A percentile compares a stretch with the other conserved stretches of the same genome.
Conservation (phyloP, 2,888 invertebrate species). For the Lasius fuliginosus region DNA sequence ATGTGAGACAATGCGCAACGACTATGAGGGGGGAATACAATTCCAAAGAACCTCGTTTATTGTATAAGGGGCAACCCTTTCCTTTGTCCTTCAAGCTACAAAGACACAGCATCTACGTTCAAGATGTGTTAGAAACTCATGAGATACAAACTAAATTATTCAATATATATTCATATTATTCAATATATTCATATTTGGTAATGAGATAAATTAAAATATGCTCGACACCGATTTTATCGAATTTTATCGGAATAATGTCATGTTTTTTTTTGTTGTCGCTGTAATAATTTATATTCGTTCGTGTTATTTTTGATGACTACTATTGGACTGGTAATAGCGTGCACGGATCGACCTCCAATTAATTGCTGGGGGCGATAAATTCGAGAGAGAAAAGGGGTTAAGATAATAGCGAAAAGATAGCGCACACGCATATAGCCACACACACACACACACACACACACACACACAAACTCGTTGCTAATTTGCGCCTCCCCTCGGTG, state of each 20-base stretch:
- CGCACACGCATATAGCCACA: conserved; percentile 35
- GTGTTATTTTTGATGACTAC: conserved; percentile 28
- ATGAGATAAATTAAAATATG: conserved; percentile 1
- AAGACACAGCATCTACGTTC: conserved; percentile 17
- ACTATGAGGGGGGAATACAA: conserved; percentile 75
- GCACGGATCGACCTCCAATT: conserved; percentile 70
- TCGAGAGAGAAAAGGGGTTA: conserved; percentile 73
- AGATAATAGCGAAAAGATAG: conserved; percentile 77
- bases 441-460: neutral
- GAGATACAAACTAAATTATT: conserved; percentile 32
- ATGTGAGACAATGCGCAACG: conserved; percentile 71
- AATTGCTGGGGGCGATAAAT: conserved; percentile 78
- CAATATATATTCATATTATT: conserved; percentile 33
- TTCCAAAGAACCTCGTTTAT: conserved; percentile 75
- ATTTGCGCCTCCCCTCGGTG: conserved; percentile 66
- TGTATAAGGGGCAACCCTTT: conserved; percentile 58
- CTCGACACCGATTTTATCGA: neutral
- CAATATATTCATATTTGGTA: neutral
- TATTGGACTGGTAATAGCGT: conserved; percentile 52
- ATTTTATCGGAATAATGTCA: neutral
- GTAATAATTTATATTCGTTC: conserved; percentile 35
- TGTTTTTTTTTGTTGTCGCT: neutral
- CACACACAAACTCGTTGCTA: conserved; percentile 68
- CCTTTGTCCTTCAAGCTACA: conserved; percentile 30
- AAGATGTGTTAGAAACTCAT: conserved; percentile 20